These are phyloP conservation scores for Aphelenchoides avenae DNA, from an alignment of 1,140 invertebrate species.

Conservation along the genomic window DNA sequence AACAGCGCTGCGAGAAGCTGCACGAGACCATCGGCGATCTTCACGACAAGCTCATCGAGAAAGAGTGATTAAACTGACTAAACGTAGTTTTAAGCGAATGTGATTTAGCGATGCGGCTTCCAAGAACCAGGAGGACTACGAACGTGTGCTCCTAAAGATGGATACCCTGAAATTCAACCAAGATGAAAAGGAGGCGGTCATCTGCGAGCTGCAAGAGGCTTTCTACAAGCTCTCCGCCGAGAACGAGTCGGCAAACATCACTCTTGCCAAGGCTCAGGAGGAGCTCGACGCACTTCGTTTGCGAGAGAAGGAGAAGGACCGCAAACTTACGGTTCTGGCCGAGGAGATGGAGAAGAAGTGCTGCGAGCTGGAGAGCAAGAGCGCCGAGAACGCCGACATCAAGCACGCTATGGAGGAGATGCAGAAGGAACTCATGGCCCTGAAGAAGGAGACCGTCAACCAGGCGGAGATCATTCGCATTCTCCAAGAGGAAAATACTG, in stretches of 20 bases:
- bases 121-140: not conserved
- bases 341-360: not conserved
- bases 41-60: not conserved
- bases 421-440: constrained; percentile 2
- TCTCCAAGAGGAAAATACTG: too few species aligned
- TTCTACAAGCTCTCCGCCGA: not conserved
- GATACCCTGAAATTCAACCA: not conserved
- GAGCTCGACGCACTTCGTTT: constrained; percentile 1
- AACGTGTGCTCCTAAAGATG: not conserved
- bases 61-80: not conserved
- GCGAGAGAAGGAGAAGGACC: not conserved
- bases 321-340: not conserved
- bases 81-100: not conserved
- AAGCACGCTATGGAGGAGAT: constrained; percentile 11
- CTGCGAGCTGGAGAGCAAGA: too few species aligned
- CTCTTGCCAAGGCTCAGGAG: not conserved
- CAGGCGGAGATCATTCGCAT: too few species aligned
- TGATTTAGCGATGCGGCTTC: not conserved
- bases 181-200: not conserved
- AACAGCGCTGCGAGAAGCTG: not conserved
- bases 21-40: not conserved
- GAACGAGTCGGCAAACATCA: not conserved
- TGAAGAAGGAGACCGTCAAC: too few species aligned
- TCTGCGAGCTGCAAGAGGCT: not conserved
- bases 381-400: not conserved